Evolutionary conservation across 2,113 vertebrate species (phyloP).

Genomic region (Gavialis gangeticus): DNA sequence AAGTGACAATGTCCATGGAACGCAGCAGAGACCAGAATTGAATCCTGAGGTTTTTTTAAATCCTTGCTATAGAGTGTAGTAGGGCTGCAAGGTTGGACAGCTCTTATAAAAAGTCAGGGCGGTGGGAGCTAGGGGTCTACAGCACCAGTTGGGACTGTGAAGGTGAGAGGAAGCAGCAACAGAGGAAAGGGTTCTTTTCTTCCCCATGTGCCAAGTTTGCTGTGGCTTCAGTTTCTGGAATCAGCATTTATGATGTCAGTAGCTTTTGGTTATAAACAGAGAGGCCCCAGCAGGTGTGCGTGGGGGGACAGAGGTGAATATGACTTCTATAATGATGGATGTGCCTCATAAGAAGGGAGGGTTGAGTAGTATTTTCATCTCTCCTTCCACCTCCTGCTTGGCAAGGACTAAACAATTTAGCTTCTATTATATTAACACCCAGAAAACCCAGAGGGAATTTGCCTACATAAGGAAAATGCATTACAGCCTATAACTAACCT

Average conservation of each 20-base stretch:
- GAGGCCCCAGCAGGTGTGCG: not conserved
- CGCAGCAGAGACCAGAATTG: not conserved
- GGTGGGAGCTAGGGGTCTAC: fast-evolving
- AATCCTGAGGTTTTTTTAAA: not conserved
- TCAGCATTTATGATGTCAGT: not conserved
- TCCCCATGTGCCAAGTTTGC: fast-evolving
- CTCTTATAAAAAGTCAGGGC: not conserved
- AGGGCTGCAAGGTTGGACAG: not conserved
- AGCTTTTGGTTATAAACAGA: not conserved
- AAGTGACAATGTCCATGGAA: not conserved
- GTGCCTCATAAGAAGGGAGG: not conserved
- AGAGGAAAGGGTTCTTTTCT: not conserved
- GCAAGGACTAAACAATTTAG: not conserved
- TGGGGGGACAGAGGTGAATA: fast-evolving
- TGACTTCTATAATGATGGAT: not conserved
- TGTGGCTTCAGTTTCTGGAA: not conserved
- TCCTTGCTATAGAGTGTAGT: not conserved
- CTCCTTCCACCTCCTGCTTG: not conserved
- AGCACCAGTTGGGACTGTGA: not conserved
- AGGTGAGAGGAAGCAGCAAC: fast-evolving
- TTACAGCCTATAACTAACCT: not conserved
- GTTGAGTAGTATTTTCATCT: not conserved
- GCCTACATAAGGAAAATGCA: slow-evolving; percentile 15
- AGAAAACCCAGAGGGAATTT: not conserved
- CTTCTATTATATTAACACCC: not conserved